phyloP scores from a whole-genome alignment of 2,797 vertebrate species.

The Anabas testudineus region DNA sequence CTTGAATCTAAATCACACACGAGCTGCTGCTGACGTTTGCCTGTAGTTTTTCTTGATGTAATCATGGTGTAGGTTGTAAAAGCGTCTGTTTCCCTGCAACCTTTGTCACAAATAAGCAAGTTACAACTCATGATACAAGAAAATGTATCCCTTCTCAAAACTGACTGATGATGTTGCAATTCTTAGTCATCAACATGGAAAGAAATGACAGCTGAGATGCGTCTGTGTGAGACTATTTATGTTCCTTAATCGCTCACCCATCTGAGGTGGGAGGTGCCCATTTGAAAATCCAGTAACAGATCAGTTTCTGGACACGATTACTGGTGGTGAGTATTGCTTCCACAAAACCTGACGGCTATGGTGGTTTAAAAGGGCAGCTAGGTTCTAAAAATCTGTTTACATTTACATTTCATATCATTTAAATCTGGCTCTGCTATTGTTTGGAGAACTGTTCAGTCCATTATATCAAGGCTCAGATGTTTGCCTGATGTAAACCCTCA shows the following conservation, averaged over 20 bases:
- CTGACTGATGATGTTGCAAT: slow-evolving; percentile 32
- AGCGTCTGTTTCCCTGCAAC: not conserved
- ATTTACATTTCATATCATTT: no score
- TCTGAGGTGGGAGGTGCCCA: not conserved
- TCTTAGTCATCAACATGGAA: slow-evolving; percentile 11
- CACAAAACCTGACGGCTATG: not conserved
- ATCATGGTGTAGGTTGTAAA: no score
- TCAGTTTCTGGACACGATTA: not conserved
- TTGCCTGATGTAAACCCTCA: slow-evolving; percentile 5
- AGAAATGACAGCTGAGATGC: slow-evolving; percentile 27
- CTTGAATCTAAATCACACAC: no score
- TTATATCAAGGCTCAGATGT: slow-evolving; percentile 11
- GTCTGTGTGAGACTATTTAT: slow-evolving; percentile 3
- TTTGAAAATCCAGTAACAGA: not conserved
- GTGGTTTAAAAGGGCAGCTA: not conserved
- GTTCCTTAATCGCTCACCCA: not conserved
- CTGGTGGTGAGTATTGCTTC: no score
- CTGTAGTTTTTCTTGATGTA: no score
- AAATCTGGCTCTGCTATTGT: not conserved
- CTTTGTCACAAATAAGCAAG: not conserved
- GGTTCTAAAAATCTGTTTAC: no score
- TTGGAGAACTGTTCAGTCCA: slow-evolving; percentile 17
- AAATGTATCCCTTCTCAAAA: no score
- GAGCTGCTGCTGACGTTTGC: no score
- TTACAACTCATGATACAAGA: no score